Conservation (phyloP, 2,797 vertebrate species). For the Stomatorhinus walkeri region DNA sequence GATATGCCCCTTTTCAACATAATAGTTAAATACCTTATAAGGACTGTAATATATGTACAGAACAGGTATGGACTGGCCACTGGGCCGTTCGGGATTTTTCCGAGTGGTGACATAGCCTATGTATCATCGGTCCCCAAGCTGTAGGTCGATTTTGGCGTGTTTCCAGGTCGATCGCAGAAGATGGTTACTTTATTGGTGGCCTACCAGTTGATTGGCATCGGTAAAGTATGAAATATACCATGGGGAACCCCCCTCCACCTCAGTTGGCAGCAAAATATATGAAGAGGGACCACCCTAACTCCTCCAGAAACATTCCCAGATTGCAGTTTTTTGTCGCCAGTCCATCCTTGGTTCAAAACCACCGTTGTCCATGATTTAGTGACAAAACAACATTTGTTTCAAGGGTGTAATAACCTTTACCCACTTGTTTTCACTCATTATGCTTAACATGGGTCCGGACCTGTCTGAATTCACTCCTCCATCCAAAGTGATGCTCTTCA, state of each 20-base stretch:
- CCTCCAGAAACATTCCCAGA: neutral
- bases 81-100: neutral
- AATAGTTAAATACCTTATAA: neutral
- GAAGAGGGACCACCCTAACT: neutral
- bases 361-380: neutral
- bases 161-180: neutral
- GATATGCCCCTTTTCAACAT: neutral
- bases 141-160: neutral
- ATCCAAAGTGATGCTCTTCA: neutral
- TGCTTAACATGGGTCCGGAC: neutral
- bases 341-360: neutral
- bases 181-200: neutral
- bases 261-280: neutral
- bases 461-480: neutral
- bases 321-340: neutral
- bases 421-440: neutral
- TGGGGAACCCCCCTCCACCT: neutral
- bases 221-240: neutral
- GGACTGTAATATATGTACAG: neutral
- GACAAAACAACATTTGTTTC: neutral
- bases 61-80: neutral
- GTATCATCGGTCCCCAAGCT: neutral
- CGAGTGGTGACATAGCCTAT: neutral
- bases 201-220: neutral
- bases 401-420: neutral